Conservation (phyloP, 2,888 invertebrate species). For the Plagiodera versicolora region DNA sequence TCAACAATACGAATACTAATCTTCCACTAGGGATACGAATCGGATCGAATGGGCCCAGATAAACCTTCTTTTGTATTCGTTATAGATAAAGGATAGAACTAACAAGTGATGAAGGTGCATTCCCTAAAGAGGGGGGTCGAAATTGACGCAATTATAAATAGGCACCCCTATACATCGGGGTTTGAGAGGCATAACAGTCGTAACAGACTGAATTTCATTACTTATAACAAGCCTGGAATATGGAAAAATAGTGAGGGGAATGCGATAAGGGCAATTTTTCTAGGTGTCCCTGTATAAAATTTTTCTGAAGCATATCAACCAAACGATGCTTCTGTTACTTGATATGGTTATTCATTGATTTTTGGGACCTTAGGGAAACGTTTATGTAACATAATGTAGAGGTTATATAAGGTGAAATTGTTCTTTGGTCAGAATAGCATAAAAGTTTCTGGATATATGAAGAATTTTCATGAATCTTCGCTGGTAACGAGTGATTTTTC, state of each 20-base stretch:
- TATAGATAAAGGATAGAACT: conserved; percentile 33
- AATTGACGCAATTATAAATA: conserved; percentile 40
- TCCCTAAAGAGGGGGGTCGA: conserved; percentile 37
- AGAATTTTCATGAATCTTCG: too few species aligned
- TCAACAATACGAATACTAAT: conserved; percentile 12
- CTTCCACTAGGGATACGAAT: conserved; percentile 10
- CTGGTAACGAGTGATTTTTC: too few species aligned
- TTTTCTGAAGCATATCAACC: too few species aligned
- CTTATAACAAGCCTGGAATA: conserved; percentile 25
- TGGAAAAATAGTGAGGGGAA: conserved; percentile 3
- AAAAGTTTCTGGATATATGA: too few species aligned
- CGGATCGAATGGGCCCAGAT: conserved; percentile 20
- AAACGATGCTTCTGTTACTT: too few species aligned
- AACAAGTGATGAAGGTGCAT: conserved; percentile 39
- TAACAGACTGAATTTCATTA: conserved; percentile 37
- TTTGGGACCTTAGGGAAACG: too few species aligned
- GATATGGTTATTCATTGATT: too few species aligned
- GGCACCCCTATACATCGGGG: conserved; percentile 30
- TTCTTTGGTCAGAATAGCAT: too few species aligned
- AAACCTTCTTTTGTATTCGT: conserved; percentile 34
- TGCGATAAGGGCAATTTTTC: too few species aligned
- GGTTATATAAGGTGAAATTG: too few species aligned
- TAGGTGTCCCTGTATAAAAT: too few species aligned
- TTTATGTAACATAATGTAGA: too few species aligned
- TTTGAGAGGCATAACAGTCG: conserved; percentile 31